phyloP scores from a whole-genome alignment of 2,888 invertebrate species.

The Boloria selene region DNA sequence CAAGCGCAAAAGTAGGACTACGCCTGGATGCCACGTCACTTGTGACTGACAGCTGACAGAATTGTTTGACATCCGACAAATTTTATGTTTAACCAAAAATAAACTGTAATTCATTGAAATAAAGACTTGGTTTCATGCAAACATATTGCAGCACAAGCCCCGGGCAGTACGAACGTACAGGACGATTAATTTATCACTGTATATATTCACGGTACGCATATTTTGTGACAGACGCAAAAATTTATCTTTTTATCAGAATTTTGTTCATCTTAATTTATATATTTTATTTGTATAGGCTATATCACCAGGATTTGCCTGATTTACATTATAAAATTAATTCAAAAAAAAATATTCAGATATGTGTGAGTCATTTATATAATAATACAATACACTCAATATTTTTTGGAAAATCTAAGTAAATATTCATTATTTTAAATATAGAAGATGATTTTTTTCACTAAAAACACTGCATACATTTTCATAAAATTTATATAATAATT shows the following conservation, averaged over 20 bases:
- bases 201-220: constrained; percentile 22
- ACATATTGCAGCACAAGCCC: constrained; percentile 22
- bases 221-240: constrained; percentile 37
- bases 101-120: constrained; percentile 32
- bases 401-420: too few species aligned
- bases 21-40: constrained; percentile 64
- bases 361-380: background rate
- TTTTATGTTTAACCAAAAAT: constrained; percentile 32
- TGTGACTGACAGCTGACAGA: constrained; percentile 65
- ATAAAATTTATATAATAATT: too few species aligned
- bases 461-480: too few species aligned
- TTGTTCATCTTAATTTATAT: constrained; percentile 24
- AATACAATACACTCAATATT: too few species aligned
- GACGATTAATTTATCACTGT: constrained; percentile 38
- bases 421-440: too few species aligned
- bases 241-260: constrained; percentile 26
- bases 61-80: constrained; percentile 38
- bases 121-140: constrained; percentile 29
- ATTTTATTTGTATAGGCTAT: background rate
- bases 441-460: too few species aligned
- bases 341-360: too few species aligned
- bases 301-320: background rate
- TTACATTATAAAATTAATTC: background rate
- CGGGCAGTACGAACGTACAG: constrained; percentile 34
- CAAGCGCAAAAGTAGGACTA: constrained; percentile 72